Conservation (phyloP, 2,888 invertebrate species). For the Acleris emargana region DNA sequence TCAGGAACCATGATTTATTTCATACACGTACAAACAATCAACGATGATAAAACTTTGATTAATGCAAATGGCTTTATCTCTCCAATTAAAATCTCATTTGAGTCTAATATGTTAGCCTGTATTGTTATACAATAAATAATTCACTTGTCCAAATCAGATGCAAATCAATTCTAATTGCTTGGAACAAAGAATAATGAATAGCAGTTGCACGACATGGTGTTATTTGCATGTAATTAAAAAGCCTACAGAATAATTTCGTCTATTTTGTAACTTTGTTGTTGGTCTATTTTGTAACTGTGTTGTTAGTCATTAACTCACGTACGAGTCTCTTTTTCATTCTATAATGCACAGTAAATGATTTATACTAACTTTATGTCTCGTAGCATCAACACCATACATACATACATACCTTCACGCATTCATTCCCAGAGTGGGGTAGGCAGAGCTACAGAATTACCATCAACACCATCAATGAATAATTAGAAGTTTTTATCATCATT, state of each 20-base stretch:
- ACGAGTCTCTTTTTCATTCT: conserved; percentile 3
- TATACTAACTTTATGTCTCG: conserved; percentile 1
- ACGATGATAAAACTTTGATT: conserved; percentile 18
- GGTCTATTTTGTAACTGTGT: conserved; percentile 28
- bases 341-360: conserved; percentile 7
- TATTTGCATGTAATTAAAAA: conserved; percentile 43
- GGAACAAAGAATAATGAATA: conserved; percentile 33
- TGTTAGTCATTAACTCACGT: conserved; percentile 14
- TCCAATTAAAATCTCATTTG: conserved; percentile 30
- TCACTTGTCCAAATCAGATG: conserved; percentile 34
- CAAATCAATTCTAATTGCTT: conserved; percentile 35
- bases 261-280: conserved; percentile 27
- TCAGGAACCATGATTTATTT: conserved; percentile 3
- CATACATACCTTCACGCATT: too few relatives aligned
- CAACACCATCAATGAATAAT: too few relatives aligned
- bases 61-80: conserved; percentile 27
- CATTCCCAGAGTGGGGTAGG: too few relatives aligned
- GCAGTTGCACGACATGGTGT: conserved; percentile 28
- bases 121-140: conserved; percentile 35
- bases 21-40: conserved; percentile 10
- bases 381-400: too few relatives aligned
- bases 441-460: too few relatives aligned
- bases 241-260: conserved; percentile 35
- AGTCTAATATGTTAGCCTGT: conserved; percentile 15
- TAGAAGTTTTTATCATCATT: too few relatives aligned